phyloP scores from a whole-genome alignment of 2,888 invertebrate species.

The Drosophila gaucha region DNA sequence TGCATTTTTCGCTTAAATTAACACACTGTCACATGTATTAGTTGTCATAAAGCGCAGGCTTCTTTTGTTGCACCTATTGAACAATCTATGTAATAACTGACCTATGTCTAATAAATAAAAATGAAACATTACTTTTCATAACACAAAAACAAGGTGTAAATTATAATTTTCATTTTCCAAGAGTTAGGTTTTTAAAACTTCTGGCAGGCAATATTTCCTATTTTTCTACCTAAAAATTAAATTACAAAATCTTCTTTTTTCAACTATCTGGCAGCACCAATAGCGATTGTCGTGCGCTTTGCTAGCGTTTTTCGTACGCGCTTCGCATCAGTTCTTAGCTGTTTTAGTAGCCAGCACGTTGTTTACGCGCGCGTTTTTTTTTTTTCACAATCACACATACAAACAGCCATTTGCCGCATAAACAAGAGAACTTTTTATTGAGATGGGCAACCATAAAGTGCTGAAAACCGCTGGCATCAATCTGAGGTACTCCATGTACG shows the following conservation, averaged over 20 bases:
- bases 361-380: slow-evolving; percentile 44
- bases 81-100: slow-evolving; percentile 57
- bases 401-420: slow-evolving; percentile 14
- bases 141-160: slow-evolving; percentile 29
- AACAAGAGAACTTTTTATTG: slow-evolving; percentile 14
- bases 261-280: slow-evolving; percentile 38
- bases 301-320: slow-evolving; percentile 48
- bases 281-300: slow-evolving; percentile 54
- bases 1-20: slow-evolving; percentile 60
- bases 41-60: slow-evolving; percentile 51
- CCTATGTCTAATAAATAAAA: slow-evolving; percentile 60
- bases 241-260: neutral
- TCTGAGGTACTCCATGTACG: slow-evolving; percentile 67
- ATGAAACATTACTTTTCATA: slow-evolving; percentile 45
- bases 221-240: too few species aligned
- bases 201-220: too few species aligned
- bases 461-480: slow-evolving; percentile 63
- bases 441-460: slow-evolving; percentile 69
- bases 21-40: slow-evolving; percentile 65
- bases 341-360: slow-evolving; percentile 57
- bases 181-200: too few species aligned
- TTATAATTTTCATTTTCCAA: too few species aligned
- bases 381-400: slow-evolving; percentile 2
- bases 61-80: slow-evolving; percentile 45
- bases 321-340: slow-evolving; percentile 48